A percentile compares a stretch with the other conserved stretches of the same genome.
phyloP scores from a whole-genome alignment of 2,113 vertebrate species.

The Machaerirhynchus nigripectus region DNA sequence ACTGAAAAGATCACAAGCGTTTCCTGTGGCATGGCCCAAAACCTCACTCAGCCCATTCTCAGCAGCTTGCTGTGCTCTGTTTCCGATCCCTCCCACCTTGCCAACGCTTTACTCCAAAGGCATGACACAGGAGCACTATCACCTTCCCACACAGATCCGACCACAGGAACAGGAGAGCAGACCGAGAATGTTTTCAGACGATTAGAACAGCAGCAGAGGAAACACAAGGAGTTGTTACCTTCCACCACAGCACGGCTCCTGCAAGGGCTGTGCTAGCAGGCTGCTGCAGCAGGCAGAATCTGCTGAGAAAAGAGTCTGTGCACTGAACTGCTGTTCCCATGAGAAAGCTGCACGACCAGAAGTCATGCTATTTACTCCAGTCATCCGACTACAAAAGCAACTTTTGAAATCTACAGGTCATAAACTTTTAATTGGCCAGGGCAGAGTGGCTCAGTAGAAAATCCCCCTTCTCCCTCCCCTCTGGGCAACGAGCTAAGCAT shows the following conservation, averaged over 20 bases:
- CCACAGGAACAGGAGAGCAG: background rate
- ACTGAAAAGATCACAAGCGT: background rate
- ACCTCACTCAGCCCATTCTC: background rate
- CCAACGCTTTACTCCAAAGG: background rate
- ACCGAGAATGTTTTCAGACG: background rate
- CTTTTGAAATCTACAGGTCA: conserved; percentile 61
- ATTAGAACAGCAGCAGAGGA: background rate
- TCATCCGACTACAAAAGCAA: conserved; percentile 40
- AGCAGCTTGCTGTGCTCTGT: background rate
- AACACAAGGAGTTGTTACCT: background rate
- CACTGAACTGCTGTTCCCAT: conserved; percentile 9
- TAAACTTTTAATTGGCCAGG: conserved; percentile 50
- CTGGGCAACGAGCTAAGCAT: conserved; percentile 14
- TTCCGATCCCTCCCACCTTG: background rate
- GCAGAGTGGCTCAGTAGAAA: conserved; percentile 44
- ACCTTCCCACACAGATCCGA: conserved; percentile 13
- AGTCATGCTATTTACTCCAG: background rate
- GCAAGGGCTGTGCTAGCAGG: background rate
- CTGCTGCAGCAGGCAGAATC: background rate
- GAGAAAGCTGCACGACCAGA: background rate
- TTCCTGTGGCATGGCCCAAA: background rate
- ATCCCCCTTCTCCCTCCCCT: conserved; percentile 32
- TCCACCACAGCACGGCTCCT: background rate
- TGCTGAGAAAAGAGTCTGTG: background rate
- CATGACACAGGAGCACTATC: background rate